Base-by-base conservation (phyloP, 2,888 invertebrate species). In the Abrostola triplasia region DNA sequence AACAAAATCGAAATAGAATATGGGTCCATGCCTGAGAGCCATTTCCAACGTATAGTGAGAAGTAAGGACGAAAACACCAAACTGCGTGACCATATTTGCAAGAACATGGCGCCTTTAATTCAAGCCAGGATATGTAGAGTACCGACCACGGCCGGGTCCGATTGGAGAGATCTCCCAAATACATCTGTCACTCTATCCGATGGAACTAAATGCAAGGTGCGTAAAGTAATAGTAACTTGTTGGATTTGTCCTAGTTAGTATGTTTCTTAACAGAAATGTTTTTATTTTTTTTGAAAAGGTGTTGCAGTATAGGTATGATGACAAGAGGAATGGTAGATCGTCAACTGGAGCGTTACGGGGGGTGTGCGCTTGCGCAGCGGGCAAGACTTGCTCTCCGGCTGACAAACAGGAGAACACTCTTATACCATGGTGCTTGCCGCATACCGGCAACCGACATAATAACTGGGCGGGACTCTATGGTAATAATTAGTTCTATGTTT, bases 141-240 rank as follows among this genome's bases (percentile, higher is more conserved):
- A 62, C 98, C 98, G 0, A 95, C 96, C 0, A 93, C 95, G 4
- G 95, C 96, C 0, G 98, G 97, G 0, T 96, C 97, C 0, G 98
- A 98, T 87, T 98, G 98, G 98, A 94, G 98, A 49, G 98, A 98
- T 88, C 92, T 98, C 36, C 98, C 98, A 0, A 98, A 98, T 83
- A 95, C 97, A 65, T 95, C 95, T 5, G 95, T 97, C 0, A 89
- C 95, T 40, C 91, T 98, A 35, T 95, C 95, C 1, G 97, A 98
- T 88, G 97, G 97, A 64, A 96, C 95, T 9, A 95, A 94, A 76
- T 86, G 95, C 90, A 93, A 95, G 94, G 95, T 95, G 83, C 67
- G 77, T 72, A 51, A 55, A 24, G 48, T 50, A 12, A 8, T 10
- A 11, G 10, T 13, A 24, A 13, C 12, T 12, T 12, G 0, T 2